Percentiles rank a stretch among this genome's conserved stretches.
Conservation (phyloP, 1,140 invertebrate species). For the Globodera rostochiensis region DNA sequence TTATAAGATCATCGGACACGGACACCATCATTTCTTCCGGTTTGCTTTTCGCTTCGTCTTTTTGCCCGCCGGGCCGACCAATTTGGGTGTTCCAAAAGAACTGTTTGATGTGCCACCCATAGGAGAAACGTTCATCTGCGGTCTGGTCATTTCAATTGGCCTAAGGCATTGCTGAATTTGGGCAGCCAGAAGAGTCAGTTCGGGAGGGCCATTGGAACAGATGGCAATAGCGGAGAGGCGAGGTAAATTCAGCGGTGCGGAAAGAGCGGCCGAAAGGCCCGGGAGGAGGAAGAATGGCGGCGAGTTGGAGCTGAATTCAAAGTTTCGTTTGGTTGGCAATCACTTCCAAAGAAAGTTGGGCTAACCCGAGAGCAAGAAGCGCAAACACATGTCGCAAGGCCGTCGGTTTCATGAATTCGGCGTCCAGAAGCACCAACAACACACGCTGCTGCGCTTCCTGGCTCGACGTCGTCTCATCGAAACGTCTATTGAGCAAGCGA, state of each 20-base stretch:
- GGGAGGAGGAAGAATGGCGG: conserved; percentile 17
- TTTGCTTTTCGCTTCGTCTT: neutral
- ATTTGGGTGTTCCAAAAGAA: neutral
- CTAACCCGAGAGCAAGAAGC: neutral
- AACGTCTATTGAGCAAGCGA: conserved; percentile 1
- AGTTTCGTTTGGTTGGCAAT: neutral
- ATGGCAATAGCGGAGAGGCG: conserved; percentile 4
- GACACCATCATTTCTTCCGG: neutral
- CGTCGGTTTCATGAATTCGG: neutral
- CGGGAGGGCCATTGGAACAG: neutral
- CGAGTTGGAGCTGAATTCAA: neutral
- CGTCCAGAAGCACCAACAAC: conserved; percentile 1
- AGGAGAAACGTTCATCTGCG: neutral
- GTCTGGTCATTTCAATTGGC: neutral
- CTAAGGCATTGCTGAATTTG: neutral
- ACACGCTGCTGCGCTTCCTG: neutral
- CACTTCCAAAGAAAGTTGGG: neutral
- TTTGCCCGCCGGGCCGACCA: neutral
- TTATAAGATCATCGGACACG: too few species aligned
- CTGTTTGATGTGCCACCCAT: neutral
- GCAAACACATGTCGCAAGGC: neutral
- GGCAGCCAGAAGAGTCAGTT: neutral
- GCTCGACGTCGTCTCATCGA: neutral
- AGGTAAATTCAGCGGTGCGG: conserved; percentile 1
- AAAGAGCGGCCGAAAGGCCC: conserved; percentile 12